Base-by-base conservation (phyloP, 2,888 invertebrate genomes). In the Mayetiola destructor region DNA sequence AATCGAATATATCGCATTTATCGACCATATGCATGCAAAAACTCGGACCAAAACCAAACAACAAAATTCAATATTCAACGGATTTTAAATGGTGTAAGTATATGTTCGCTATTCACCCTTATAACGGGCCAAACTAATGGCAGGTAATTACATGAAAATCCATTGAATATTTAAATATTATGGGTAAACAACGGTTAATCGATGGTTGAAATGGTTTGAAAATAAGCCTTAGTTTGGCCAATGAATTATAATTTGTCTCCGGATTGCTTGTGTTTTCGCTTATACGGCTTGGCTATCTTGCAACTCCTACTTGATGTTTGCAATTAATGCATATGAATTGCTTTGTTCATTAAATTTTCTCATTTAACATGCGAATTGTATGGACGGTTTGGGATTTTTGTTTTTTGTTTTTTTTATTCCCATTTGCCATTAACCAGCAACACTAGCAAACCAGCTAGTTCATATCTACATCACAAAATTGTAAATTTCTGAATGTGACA, bases 291-390 rank as follows among this genome's bases (percentile, higher is more conserved):
- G n/a, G n/a, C n/a, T n/a, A n/a, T n/a, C n/a, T n/a, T 12, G 42
- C 42, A 42, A 42, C 42, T 42, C 42, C 42, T 42, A 42, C 23
- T 42, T 42, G 42, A 9, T 21, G 23, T 42, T 42, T 42, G 12
- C 42, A 42, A 42, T 42, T 21, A 42, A 42, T 42, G 42, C 42
- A 42, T 42, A 42, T 42, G 14, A 42, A 42, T 42, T 42, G 14
- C 10, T 42, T 23, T 12, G 14, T 42, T 42, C 23, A 5, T 23
- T 23, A 42, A n/a, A n/a, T n/a, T n/a, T n/a, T n/a, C n/a, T n/a
- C n/a, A n/a, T n/a, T n/a, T n/a, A n/a, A n/a, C n/a, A n/a, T n/a
- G n/a, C n/a, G n/a, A n/a, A n/a, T n/a, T n/a, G n/a, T n/a, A n/a
- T n/a, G n/a, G n/a, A n/a, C n/a, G n/a, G n/a, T n/a, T n/a, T n/a